Percentiles rank a stretch among this genome's conserved stretches.
Evolutionary conservation across 2,113 vertebrate genomes (phyloP).

Genomic region (Sylvia atricapilla): DNA sequence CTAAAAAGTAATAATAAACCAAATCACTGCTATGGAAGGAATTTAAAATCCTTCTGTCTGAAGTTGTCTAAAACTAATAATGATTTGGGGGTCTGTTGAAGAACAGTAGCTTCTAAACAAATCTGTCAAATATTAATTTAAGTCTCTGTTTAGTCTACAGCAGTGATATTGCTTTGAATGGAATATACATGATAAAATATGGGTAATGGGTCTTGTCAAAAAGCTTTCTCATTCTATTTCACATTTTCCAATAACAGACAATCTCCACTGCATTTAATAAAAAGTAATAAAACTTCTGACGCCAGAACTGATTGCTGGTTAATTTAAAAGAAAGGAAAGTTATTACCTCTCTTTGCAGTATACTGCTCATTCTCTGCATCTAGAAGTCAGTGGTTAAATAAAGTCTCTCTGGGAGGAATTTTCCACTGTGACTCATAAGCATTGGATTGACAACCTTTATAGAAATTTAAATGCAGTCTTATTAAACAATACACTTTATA

Average conservation of each 20-base stretch:
- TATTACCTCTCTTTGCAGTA: not conserved
- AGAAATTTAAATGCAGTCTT: constrained; percentile 17
- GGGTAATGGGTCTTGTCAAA: not conserved
- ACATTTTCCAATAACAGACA: not conserved
- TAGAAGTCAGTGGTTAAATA: constrained; percentile 1
- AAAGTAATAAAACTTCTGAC: not conserved
- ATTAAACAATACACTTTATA: not conserved
- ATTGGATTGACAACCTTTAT: constrained; percentile 14
- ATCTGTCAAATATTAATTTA: not conserved
- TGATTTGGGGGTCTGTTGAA: not conserved
- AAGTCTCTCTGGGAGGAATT: not conserved
- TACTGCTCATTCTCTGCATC: not conserved
- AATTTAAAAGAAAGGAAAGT: not conserved
- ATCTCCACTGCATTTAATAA: not conserved
- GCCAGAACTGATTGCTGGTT: not conserved
- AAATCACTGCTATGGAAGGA: not conserved
- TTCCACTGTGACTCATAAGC: constrained; percentile 35
- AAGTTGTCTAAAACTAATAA: not conserved
- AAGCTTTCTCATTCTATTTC: not conserved
- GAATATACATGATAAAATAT: not conserved
- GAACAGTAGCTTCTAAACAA: not conserved
- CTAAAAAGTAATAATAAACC: not conserved
- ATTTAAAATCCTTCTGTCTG: not conserved
- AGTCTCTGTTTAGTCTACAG: constrained; percentile 34
- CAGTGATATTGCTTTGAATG: not conserved